These are phyloP conservation scores for Bovichtus diacanthus DNA, from an alignment of 2,797 vertebrate species.

Conservation along the genomic window DNA sequence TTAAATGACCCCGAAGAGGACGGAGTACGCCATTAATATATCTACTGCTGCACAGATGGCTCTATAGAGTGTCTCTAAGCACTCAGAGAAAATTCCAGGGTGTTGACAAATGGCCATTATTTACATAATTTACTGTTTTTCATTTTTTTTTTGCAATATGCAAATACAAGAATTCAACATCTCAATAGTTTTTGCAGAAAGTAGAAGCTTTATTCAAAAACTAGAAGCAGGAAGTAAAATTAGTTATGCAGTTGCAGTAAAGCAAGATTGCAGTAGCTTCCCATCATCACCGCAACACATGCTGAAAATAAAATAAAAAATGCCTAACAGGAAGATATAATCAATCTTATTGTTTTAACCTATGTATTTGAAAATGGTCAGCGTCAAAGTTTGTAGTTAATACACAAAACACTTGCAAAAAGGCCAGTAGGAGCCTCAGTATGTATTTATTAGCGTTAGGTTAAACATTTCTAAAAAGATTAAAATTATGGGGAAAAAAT, in stretches of 20 bases:
- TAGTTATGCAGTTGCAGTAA: not conserved
- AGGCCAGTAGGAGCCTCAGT: not conserved
- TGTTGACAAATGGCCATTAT: no score
- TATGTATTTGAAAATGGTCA: no score
- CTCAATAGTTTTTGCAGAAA: not conserved
- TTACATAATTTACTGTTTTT: not conserved
- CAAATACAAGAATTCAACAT: not conserved
- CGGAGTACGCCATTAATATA: not conserved
- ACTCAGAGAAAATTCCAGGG: not conserved
- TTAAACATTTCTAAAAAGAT: not conserved
- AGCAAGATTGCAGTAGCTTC: not conserved
- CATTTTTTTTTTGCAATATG: not conserved
- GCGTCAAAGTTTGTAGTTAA: not conserved
- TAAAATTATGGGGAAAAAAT: not conserved
- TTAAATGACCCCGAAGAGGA: rapidly evolving
- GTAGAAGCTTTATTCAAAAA: not conserved
- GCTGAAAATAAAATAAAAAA: not conserved
- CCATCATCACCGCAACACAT: not conserved
- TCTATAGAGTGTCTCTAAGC: not conserved
- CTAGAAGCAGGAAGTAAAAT: no score
- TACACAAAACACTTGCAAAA: not conserved
- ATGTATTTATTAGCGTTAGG: not conserved
- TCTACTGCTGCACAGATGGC: not conserved
- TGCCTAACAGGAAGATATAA: not conserved
- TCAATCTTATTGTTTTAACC: no score